Evolutionary conservation across 2,113 vertebrate species (phyloP), one percentile per base, ranked within the genome.

Genomic region (Nymphicus hollandicus): DNA sequence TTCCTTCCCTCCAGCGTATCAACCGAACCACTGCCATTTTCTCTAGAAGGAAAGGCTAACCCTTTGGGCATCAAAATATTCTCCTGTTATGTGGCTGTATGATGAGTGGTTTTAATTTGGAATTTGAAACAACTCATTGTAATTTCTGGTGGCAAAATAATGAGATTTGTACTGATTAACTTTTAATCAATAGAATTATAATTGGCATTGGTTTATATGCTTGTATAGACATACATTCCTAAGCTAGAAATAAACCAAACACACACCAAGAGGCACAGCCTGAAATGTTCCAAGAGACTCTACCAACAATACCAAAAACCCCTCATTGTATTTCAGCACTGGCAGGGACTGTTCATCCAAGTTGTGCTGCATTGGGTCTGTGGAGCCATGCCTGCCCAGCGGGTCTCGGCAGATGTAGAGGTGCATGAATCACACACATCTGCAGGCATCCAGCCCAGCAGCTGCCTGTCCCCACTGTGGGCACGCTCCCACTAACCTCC

Each of bases 311-410:
- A 61, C 11, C 20, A 19, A 68, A 68, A 17, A 10, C 0, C 1
- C 17, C 10, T 64, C 8, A 5, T 22, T 3, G 0, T 17, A 13
- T 43, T 53, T 41, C 55, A 31, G 41, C 5, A 8, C 16, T 33
- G 53, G 43, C 28, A 49, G 43, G 37, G 28, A 14, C 41, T 2
- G 0, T 31, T 82, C 0, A 6, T 27, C 24, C 4, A 4, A 37
- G 43, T 35, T 0, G 0, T 55, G 53, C 24, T 12, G 9, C 1
- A 0, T 0, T 0, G 0, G 43, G 49, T 22, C 56, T 79, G 23
- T 2, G 15, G 22, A 13, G 23, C 25, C 4, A 6, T 37, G 29
- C 49, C 74, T 41, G 17, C 22, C 39, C 73, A 49, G 41, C 2
- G 5, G 16, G 6, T 29, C 39, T 0, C 52, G 28, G 49, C 43